Percentiles rank a stretch among this genome's conserved stretches.
phyloP scores from a whole-genome alignment of 2,797 vertebrate species.

The Heliangelus exortis region DNA sequence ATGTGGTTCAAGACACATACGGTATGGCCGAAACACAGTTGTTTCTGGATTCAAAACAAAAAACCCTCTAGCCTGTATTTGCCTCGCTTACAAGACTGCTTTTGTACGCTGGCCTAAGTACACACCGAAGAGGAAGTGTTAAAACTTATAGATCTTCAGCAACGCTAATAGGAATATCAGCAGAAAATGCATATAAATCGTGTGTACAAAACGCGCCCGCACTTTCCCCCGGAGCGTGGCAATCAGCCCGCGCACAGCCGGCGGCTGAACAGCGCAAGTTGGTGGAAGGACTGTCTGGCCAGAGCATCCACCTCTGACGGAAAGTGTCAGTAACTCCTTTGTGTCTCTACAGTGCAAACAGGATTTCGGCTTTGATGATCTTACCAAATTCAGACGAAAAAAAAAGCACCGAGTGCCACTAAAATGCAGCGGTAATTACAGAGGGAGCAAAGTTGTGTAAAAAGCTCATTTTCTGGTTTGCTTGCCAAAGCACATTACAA shows the following conservation, averaged over 20 bases:
- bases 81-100: conserved; percentile 1
- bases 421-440: conserved; percentile 53
- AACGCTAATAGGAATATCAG: neutral
- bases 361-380: neutral
- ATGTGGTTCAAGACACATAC: neutral
- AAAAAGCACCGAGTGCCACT: neutral
- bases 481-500: conserved; percentile 8
- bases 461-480: conserved; percentile 48
- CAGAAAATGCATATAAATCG: neutral
- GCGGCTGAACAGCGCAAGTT: neutral
- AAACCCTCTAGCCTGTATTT: neutral
- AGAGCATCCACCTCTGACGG: neutral
- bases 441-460: conserved; percentile 20
- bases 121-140: neutral
- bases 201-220: fast-evolving
- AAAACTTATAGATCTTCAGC: neutral
- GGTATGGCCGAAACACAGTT: neutral
- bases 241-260: fast-evolving
- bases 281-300: neutral
- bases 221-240: neutral
- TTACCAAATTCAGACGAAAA: conserved; percentile 26
- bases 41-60: conserved; percentile 26
- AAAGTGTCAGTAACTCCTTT: conserved; percentile 42
- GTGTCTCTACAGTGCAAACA: neutral
- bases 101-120: conserved; percentile 15